These are phyloP conservation scores for Andrena chrysosceles DNA, from an alignment of 2,888 invertebrate species.

Conservation along the genomic window DNA sequence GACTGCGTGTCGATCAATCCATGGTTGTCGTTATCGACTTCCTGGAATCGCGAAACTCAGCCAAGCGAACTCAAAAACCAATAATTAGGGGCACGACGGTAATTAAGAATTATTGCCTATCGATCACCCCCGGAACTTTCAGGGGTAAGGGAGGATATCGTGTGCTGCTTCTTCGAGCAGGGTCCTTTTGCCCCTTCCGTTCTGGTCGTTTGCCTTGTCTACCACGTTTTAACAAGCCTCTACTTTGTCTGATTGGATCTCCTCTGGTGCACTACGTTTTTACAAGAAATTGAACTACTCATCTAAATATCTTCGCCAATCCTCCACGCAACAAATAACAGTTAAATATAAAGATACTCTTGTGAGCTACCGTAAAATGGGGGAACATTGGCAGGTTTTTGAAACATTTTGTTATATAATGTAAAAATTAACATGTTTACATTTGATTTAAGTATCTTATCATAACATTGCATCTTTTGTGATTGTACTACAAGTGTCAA, in stretches of 20 bases:
- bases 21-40: conserved; percentile 41
- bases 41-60: conserved; percentile 40
- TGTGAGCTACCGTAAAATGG: too few species aligned
- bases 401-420: too few species aligned
- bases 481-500: too few species aligned
- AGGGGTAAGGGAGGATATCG: background rate
- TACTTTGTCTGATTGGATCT: conserved; percentile 5
- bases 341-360: too few species aligned
- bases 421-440: too few species aligned
- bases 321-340: too few species aligned
- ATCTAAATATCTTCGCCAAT: background rate
- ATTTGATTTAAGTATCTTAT: too few species aligned
- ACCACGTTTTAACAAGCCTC: background rate
- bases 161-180: background rate
- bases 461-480: too few species aligned
- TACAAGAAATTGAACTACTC: background rate
- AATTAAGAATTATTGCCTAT: conserved; percentile 68
- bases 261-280: background rate
- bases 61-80: conserved; percentile 50
- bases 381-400: too few species aligned
- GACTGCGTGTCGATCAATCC: conserved; percentile 35
- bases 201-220: background rate
- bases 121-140: conserved; percentile 50
- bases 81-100: conserved; percentile 63
- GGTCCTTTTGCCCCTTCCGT: conserved; percentile 7